Conservation (phyloP, 2,113 vertebrate genomes). For the Rhabdornis inornatus region DNA sequence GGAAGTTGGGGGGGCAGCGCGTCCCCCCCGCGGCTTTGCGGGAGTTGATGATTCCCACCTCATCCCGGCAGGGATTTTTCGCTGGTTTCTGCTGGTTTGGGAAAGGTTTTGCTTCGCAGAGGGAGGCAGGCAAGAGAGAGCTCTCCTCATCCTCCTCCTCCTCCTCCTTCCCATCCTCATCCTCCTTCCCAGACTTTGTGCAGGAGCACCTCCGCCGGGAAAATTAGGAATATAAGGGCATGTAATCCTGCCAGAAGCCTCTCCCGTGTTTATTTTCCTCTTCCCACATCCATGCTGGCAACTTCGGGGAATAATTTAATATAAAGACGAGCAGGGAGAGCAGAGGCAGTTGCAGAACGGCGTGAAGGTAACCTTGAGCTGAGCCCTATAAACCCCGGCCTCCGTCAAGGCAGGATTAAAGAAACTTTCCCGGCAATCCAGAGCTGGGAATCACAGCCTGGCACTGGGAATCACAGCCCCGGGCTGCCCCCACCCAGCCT, state of each 20-base stretch:
- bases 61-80: neutral
- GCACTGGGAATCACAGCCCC: neutral
- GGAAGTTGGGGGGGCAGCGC: neutral
- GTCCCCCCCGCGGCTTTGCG: neutral
- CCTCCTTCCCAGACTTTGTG: neutral
- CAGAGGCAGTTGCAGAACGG: neutral
- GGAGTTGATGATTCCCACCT: neutral
- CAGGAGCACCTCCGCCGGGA: neutral
- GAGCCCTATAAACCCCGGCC: neutral
- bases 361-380: slow-evolving; percentile 59
- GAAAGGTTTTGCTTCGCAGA: neutral
- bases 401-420: neutral
- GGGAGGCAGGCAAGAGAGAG: neutral
- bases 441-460: neutral
- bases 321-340: neutral
- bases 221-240: neutral
- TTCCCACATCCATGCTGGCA: neutral
- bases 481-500: neutral
- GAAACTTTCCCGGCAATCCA: neutral
- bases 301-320: neutral
- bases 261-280: neutral
- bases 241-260: neutral
- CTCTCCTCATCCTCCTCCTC: neutral
- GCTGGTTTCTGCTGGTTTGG: neutral
- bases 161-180: neutral